Percentiles rank a stretch among this genome's conserved stretches.
These are phyloP conservation scores for Ips typographus DNA, from an alignment of 1,140 invertebrate species.

Conservation along the genomic window DNA sequence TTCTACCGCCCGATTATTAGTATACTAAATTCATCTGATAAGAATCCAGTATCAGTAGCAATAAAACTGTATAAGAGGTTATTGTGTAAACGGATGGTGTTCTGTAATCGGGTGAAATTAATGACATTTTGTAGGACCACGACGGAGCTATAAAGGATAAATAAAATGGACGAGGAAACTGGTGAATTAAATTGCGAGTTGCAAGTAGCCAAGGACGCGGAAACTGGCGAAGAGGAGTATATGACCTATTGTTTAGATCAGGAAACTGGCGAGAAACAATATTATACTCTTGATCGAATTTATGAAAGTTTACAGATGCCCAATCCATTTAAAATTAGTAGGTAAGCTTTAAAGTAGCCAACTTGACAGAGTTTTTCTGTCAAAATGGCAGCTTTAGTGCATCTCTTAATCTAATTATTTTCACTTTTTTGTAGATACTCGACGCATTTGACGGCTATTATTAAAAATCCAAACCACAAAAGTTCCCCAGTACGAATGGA, in stretches of 20 bases:
- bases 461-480: conserved; percentile 9
- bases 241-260: conserved; percentile 22
- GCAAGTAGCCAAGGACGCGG: conserved; percentile 6
- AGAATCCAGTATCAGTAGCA: too few species aligned
- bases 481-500: conserved; percentile 13
- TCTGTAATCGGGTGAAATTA: too few species aligned
- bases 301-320: conserved; percentile 18
- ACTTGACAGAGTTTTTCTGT: too few species aligned
- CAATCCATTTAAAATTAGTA: conserved; percentile 27
- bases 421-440: conserved; percentile 17
- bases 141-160: not conserved
- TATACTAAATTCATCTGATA: too few species aligned
- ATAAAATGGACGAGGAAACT: conserved; percentile 30
- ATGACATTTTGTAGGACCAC: too few species aligned
- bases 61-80: too few species aligned
- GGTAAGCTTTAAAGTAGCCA: conserved; percentile 11
- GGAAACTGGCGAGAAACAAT: conserved; percentile 30
- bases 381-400: too few species aligned
- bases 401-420: not conserved
- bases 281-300: conserved; percentile 20
- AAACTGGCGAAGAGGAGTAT: conserved; percentile 27
- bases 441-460: conserved; percentile 18
- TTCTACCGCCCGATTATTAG: too few species aligned
- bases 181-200: conserved; percentile 18
- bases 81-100: too few species aligned